Percentiles rank a stretch among this genome's conserved stretches.
phyloP scores from a whole-genome alignment of 2,888 invertebrate genomes.

The Rhagonycha fulva region DNA sequence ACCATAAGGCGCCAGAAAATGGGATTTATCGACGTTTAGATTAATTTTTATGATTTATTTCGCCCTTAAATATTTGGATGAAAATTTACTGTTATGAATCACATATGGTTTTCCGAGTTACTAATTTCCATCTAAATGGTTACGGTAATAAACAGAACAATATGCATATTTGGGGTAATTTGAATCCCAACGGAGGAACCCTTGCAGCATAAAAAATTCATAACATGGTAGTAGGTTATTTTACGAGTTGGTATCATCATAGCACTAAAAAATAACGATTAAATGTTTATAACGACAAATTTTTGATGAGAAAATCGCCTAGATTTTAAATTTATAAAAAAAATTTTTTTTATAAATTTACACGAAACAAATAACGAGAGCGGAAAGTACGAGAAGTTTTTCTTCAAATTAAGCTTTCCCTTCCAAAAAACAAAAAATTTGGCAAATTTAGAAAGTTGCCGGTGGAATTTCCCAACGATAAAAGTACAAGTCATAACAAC shows the following conservation, averaged over 20 bases:
- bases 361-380: no score
- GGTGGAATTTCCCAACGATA: neutral
- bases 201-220: neutral
- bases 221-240: neutral
- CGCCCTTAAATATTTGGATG: neutral
- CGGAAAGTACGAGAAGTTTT: no score
- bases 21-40: neutral
- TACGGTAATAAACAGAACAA: neutral
- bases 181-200: neutral
- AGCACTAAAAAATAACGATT: neutral
- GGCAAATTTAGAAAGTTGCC: no score
- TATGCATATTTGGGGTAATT: neutral
- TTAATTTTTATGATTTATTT: neutral
- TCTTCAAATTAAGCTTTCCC: no score
- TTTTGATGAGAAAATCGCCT: no score
- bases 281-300: neutral
- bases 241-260: neutral
- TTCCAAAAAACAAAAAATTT: no score
- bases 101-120: neutral
- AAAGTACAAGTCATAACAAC: neutral
- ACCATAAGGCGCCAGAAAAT: neutral
- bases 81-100: neutral
- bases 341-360: no score
- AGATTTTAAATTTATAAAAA: no score
- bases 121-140: neutral